phyloP scores from a whole-genome alignment of 2,113 vertebrate genomes.

The Oncorhynchus masou region DNA sequence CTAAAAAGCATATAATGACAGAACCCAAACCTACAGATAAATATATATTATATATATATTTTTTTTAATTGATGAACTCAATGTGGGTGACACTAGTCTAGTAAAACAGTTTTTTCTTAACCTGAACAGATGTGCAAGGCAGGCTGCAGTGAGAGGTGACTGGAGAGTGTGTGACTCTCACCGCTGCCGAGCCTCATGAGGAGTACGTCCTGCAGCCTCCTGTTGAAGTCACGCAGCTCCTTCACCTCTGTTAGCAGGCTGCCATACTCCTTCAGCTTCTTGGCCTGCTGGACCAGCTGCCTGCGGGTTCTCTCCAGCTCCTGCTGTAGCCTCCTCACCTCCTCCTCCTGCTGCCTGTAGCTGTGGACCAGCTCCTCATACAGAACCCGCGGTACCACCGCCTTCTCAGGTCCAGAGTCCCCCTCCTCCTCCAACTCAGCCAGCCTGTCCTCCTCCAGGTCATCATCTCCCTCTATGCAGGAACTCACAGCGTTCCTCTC shows the following conservation, averaged over 20 bases:
- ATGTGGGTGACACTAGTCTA: too few relatives aligned
- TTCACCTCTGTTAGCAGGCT: slow-evolving; percentile 96
- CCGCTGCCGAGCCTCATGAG: slow-evolving; percentile 96
- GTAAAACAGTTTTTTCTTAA: too few relatives aligned
- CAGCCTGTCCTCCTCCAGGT: slow-evolving; percentile 35
- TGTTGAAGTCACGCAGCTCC: slow-evolving; percentile 98
- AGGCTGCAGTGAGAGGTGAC: not conserved
- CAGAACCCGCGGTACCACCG: slow-evolving; percentile 88
- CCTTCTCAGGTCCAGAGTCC: slow-evolving; percentile 66
- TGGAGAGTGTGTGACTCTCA: slow-evolving; percentile 64
- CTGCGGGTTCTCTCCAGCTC: slow-evolving; percentile 94
- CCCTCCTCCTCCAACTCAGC: slow-evolving; percentile 39
- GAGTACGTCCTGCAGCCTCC: slow-evolving; percentile 95
- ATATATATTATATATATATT: too few relatives aligned
- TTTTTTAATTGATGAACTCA: too few relatives aligned
- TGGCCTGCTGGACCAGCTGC: slow-evolving; percentile 96
- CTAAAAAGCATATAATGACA: too few relatives aligned
- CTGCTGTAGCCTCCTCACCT: slow-evolving; percentile 95
- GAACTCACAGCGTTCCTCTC: slow-evolving; percentile 79
- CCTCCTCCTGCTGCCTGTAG: slow-evolving; percentile 96
- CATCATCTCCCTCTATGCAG: slow-evolving; percentile 75
- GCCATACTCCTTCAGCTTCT: slow-evolving; percentile 97
- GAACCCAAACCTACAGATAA: too few relatives aligned
- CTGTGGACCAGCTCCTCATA: slow-evolving; percentile 96
- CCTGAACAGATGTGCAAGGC: too few relatives aligned